phyloP scores from a whole-genome alignment of 1,140 invertebrate species.

The Doryteuthis pealeii region DNA sequence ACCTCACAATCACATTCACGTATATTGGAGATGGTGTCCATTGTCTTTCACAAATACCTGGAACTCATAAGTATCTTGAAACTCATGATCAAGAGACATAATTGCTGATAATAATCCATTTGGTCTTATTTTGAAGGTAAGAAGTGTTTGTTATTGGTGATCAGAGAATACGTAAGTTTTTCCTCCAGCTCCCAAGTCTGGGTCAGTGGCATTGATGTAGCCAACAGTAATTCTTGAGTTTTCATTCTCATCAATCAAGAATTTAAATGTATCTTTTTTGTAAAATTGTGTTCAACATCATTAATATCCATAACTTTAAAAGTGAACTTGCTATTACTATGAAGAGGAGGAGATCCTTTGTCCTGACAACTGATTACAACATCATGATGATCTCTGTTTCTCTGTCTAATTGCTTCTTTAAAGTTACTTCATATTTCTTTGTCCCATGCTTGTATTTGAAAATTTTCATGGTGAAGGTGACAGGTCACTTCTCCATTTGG shows the following conservation, averaged over 20 bases:
- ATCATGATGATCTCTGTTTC: conserved; percentile 81
- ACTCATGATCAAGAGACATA: conserved; percentile 83
- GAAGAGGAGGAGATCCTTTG: conserved; percentile 72
- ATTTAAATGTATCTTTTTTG: conserved; percentile 30
- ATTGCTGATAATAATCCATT: conserved; percentile 76
- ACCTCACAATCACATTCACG: too few species aligned
- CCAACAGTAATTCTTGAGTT: conserved; percentile 73
- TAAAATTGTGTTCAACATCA: conserved; percentile 47
- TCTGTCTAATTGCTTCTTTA: conserved; percentile 72
- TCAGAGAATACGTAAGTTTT: conserved; percentile 81
- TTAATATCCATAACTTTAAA: conserved; percentile 78
- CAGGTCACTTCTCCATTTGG: conserved; percentile 73
- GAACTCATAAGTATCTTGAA: conserved; percentile 70
- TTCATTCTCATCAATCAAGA: conserved; percentile 58
- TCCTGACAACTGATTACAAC: conserved; percentile 81
- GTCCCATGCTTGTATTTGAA: conserved; percentile 71
- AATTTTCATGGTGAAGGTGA: conserved; percentile 65
- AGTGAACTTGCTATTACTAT: conserved; percentile 78
- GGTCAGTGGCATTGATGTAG: conserved; percentile 85
- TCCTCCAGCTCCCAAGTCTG: conserved; percentile 93
- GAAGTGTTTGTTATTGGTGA: conserved; percentile 55
- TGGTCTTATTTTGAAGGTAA: conserved; percentile 85
- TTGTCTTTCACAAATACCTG: conserved; percentile 42
- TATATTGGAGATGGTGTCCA: too few species aligned
- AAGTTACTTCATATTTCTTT: conserved; percentile 44